Conservation (phyloP, 2,797 vertebrate genomes). For the Astyanax mexicanus region DNA sequence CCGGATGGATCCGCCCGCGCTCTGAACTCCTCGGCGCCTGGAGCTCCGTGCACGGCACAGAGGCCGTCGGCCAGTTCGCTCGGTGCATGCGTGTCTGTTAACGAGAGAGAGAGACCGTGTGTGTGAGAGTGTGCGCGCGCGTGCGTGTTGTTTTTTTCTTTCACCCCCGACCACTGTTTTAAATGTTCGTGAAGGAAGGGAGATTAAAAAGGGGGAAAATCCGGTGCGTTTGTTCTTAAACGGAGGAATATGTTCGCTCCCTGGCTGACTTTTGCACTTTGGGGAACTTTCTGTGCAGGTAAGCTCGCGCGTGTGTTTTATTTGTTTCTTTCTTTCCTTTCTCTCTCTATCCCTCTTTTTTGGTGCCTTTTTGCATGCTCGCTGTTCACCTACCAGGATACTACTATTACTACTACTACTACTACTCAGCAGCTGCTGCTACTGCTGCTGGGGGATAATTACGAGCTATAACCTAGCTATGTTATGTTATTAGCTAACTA, state of each 20-base stretch:
- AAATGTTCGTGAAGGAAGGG: slow-evolving; percentile 65
- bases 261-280: slow-evolving; percentile 86
- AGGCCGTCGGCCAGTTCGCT: slow-evolving; percentile 52
- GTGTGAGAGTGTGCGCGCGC: slow-evolving; percentile 16
- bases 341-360: too few species aligned
- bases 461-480: too few species aligned
- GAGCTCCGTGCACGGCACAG: slow-evolving; percentile 51
- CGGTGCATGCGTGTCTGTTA: slow-evolving; percentile 13
- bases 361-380: too few species aligned
- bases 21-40: slow-evolving; percentile 43
- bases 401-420: background rate
- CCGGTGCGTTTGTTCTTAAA: slow-evolving; percentile 61
- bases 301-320: slow-evolving; percentile 61
- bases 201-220: slow-evolving; percentile 60
- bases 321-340: background rate
- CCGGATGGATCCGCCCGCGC: slow-evolving; percentile 58
- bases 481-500: too few species aligned
- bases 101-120: slow-evolving; percentile 7
- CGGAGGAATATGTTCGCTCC: slow-evolving; percentile 85
- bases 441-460: background rate
- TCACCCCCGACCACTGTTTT: slow-evolving; percentile 32
- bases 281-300: slow-evolving; percentile 89
- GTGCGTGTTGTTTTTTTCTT: slow-evolving; percentile 1
- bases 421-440: too few species aligned
- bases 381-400: background rate